A percentile compares a stretch with the other conserved stretches of the same genome.
Evolutionary conservation across 2,888 invertebrate species (phyloP).

Genomic region (Plusia festucae): DNA sequence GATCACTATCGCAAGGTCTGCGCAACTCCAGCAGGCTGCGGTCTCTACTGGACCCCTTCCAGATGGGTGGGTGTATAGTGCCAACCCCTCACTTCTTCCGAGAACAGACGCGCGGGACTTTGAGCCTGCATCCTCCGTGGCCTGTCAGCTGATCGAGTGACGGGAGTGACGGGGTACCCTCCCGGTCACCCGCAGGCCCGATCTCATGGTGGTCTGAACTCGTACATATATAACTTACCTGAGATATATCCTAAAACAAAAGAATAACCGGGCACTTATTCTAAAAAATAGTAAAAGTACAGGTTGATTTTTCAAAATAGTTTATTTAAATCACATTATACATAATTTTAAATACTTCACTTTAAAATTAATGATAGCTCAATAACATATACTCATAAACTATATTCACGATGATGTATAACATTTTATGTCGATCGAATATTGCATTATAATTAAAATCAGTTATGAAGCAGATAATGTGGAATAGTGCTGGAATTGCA

Average conservation of each 20-base stretch:
- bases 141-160: no score
- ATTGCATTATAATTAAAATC: slow-evolving; percentile 47
- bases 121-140: no score
- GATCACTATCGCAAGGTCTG: no score
- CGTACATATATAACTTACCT: no score
- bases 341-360: slow-evolving; percentile 59
- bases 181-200: neutral
- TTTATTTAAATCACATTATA: slow-evolving; percentile 70
- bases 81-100: no score
- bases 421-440: slow-evolving; percentile 54
- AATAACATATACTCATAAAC: slow-evolving; percentile 61
- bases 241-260: no score
- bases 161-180: no score
- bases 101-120: no score
- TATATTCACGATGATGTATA: slow-evolving; percentile 56
- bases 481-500: slow-evolving; percentile 38
- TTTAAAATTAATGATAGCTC: slow-evolving; percentile 47
- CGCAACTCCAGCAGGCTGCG: no score
- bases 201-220: no score
- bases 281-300: neutral
- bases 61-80: no score
- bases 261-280: neutral
- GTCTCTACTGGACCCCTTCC: no score
- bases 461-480: slow-evolving; percentile 48
- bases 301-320: slow-evolving; percentile 53